Conservation (phyloP, 2,113 vertebrate species). For the Pseudorhombus dupliciocellatus region DNA sequence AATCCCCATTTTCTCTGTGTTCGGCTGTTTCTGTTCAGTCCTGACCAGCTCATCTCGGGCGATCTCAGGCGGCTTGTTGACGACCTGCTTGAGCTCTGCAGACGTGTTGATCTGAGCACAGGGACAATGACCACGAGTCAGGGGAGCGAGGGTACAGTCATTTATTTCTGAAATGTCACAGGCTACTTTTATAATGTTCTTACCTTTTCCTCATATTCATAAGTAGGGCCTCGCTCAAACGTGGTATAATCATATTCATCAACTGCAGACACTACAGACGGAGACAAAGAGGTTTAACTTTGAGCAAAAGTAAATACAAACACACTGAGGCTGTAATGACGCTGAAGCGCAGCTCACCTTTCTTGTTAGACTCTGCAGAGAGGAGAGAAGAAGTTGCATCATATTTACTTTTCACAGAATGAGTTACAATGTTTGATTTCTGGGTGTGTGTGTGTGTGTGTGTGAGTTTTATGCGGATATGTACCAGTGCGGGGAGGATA, state of each 20-base stretch:
- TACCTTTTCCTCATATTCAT: slow-evolving; percentile 86
- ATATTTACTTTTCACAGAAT: neutral
- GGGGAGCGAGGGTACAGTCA: neutral
- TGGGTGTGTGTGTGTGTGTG: neutral
- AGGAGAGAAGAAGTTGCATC: neutral
- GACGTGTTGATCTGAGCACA: slow-evolving; percentile 82
- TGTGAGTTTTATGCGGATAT: neutral
- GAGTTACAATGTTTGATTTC: neutral
- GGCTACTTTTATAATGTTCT: neutral
- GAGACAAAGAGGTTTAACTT: slow-evolving; percentile 17
- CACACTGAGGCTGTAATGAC: neutral
- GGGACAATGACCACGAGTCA: neutral
- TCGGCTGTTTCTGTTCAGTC: neutral
- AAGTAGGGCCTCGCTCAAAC: slow-evolving; percentile 80
- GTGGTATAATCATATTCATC: slow-evolving; percentile 85
- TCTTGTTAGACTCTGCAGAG: slow-evolving; percentile 80
- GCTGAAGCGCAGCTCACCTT: slow-evolving; percentile 73
- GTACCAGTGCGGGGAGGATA: slow-evolving; percentile 81
- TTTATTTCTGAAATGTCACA: neutral
- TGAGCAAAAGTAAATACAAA: neutral
- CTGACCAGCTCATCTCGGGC: slow-evolving; percentile 86
- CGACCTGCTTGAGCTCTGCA: slow-evolving; percentile 84
- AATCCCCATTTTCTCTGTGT: neutral
- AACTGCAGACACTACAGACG: slow-evolving; percentile 59
- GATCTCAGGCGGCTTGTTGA: slow-evolving; percentile 88